Base-by-base conservation (phyloP, 1,140 invertebrate species). In the Drosophila ananassae region DNA sequence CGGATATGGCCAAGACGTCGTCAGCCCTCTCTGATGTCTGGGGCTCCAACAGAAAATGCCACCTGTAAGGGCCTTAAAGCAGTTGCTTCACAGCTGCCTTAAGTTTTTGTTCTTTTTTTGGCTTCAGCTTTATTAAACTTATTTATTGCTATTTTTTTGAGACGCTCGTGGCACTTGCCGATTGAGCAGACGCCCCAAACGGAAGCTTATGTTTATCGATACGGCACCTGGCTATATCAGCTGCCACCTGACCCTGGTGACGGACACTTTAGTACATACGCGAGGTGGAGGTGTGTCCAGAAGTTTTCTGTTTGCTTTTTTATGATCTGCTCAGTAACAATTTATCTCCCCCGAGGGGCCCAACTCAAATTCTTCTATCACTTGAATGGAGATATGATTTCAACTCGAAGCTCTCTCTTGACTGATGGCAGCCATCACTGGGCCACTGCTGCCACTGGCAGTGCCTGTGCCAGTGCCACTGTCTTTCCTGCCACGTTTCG, bases 141-240 rank as follows among this genome's bases (percentile, higher is more conserved):
- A 53, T 50, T n/a, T 55, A 48, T 21, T 41, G 34, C 48, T 39
- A 17, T 61, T 64, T 60, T 61, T 64, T 60, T 4, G 63, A 51
- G 63, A 48, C 64, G 66, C 77, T 79, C 77, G 80, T 77, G 79
- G 72, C 77, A 80, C 67, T 81, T 82, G 79, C 61, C 80, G 79
- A 68, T 68, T 57, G 79, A 56, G 64, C 74, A 75, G 74, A 62
- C 53, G 74, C 64, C 79, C 62, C 72, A 85, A 85, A 85, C 80
- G 80, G 80, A 84, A 85, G 80, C 85, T 77, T 59, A 64, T 77
- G 67, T 80, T 84, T 84, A 85, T 85, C 41, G 80, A 85, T 77
- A 85, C 44, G 39, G 58, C 59, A 68, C 61, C 54, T 39, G 60
- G 64, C 61, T 47, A 48, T 56, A 76, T 85, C 81, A 79, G 77